Evolutionary conservation across 2,888 invertebrate species (phyloP).

Genomic region (Stenotaenia linearis): DNA sequence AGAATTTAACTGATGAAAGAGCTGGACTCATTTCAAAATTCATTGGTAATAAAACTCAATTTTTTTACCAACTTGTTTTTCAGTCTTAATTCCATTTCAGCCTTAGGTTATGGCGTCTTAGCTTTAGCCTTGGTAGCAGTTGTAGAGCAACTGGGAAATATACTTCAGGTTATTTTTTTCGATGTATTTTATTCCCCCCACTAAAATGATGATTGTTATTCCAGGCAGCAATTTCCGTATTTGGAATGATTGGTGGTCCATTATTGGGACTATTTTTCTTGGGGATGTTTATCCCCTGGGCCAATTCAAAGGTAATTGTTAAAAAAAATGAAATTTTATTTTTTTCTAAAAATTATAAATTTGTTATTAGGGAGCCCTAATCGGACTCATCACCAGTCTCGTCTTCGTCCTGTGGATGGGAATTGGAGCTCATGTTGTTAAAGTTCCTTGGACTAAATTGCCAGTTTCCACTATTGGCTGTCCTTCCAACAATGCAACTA

Average conservation of each 20-base stretch:
- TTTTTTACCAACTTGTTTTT: background rate
- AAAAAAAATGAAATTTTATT: background rate
- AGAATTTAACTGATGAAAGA: conserved; percentile 61
- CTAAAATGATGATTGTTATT: conserved; percentile 39
- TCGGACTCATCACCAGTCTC: conserved; percentile 4
- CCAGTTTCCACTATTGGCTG: conserved; percentile 43
- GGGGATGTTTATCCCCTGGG: conserved; percentile 83
- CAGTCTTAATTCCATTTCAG: conserved; percentile 44
- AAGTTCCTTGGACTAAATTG: conserved; percentile 39
- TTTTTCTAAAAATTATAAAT: background rate
- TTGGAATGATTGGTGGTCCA: conserved; percentile 84
- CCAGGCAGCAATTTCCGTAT: conserved; percentile 74
- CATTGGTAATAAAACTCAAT: conserved; percentile 52
- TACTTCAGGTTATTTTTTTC: conserved; percentile 64
- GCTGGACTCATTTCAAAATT: conserved; percentile 70
- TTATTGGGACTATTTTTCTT: conserved; percentile 78
- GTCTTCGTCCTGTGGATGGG: conserved; percentile 29
- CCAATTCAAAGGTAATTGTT: conserved; percentile 67
- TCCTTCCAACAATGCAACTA: background rate
- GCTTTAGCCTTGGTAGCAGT: conserved; percentile 77
- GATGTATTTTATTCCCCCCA: background rate
- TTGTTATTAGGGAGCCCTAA: conserved; percentile 6
- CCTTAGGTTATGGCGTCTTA: conserved; percentile 63
- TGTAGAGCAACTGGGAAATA: conserved; percentile 77
- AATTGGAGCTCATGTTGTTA: conserved; percentile 35